phyloP scores from a whole-genome alignment of 2,888 invertebrate genomes.

The Taphrorychus bicolor region DNA sequence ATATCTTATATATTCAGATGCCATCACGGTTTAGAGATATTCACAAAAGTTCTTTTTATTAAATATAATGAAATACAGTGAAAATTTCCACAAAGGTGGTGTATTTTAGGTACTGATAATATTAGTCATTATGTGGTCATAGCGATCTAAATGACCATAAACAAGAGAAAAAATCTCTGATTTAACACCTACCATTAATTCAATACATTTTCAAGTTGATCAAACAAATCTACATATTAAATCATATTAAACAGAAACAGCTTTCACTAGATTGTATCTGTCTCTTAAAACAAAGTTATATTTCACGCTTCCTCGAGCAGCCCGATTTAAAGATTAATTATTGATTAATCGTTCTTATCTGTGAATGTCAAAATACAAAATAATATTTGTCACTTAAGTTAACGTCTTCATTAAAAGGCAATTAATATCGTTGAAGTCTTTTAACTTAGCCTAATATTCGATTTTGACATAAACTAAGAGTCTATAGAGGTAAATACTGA shows the following conservation, averaged over 20 bases:
- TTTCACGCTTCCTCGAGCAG: constrained; percentile 6
- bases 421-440: constrained; percentile 10
- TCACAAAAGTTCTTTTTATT: too few relatives aligned
- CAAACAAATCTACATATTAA: not conserved
- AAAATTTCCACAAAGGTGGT: too few relatives aligned
- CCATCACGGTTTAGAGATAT: too few relatives aligned
- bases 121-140: too few relatives aligned
- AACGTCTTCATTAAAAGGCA: constrained; percentile 15
- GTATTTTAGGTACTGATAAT: too few relatives aligned
- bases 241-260: not conserved
- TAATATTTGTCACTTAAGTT: constrained; percentile 21
- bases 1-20: too few relatives aligned
- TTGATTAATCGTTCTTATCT: constrained; percentile 23
- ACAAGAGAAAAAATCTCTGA: too few relatives aligned
- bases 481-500: too few relatives aligned
- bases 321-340: constrained; percentile 1
- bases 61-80: too few relatives aligned
- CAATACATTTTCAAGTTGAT: not conserved
- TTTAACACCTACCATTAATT: not conserved
- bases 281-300: not conserved
- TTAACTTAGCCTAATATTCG: constrained; percentile 8
- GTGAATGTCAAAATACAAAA: constrained; percentile 16
- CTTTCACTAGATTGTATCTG: not conserved
- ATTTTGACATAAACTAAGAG: not conserved
- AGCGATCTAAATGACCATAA: too few relatives aligned